phyloP scores from a whole-genome alignment of 1,140 invertebrate species.

The Dufourea novaeangliae region DNA sequence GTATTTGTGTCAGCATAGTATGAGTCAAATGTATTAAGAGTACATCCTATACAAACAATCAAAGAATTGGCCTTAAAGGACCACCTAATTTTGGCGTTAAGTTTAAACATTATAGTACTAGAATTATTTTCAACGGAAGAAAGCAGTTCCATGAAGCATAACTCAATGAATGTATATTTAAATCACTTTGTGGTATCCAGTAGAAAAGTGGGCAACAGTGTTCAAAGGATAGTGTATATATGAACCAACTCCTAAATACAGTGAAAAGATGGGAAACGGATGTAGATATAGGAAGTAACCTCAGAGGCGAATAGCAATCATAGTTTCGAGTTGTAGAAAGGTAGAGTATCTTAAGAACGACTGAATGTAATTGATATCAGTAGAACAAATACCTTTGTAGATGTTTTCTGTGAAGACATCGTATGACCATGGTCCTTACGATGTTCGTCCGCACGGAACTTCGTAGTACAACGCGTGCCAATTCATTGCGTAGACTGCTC shows the following conservation, averaged over 20 bases:
- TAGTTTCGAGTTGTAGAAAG: neutral
- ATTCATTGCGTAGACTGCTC: slow-evolving; percentile 85
- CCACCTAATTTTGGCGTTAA: neutral
- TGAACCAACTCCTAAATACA: neutral
- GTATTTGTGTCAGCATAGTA: neutral
- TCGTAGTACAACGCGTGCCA: slow-evolving; percentile 83
- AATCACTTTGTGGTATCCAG: neutral
- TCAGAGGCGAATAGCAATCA: slow-evolving; percentile 7
- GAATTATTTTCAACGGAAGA: neutral
- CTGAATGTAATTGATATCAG: neutral
- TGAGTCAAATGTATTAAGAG: neutral
- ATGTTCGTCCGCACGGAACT: slow-evolving; percentile 83
- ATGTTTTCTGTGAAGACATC: slow-evolving; percentile 84
- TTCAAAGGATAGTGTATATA: neutral
- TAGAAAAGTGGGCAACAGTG: neutral
- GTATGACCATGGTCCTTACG: slow-evolving; percentile 83
- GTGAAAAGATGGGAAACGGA: neutral
- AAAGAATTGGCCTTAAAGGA: neutral
- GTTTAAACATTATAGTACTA: neutral
- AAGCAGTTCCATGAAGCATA: neutral
- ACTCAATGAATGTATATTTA: neutral
- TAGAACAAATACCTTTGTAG: slow-evolving; percentile 82
- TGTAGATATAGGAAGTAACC: slow-evolving; percentile 4
- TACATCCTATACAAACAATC: neutral
- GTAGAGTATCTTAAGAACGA: neutral